Evolutionary conservation across 2,797 vertebrate species (phyloP), one percentile per base, ranked within the genome.

Genomic region (Schizopygopsis malacanthus): DNA sequence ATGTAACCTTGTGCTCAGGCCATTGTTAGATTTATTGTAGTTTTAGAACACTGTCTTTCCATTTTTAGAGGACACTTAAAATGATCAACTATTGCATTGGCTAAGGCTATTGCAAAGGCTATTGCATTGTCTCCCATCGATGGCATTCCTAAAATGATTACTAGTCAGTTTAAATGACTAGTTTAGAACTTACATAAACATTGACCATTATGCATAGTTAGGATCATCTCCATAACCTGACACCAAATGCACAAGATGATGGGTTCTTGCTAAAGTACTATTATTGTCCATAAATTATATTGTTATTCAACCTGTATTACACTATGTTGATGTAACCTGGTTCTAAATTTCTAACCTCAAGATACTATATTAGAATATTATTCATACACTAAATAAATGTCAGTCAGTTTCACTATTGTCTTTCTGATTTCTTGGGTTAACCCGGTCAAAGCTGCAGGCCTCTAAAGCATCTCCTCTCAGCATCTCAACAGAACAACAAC

Each of bases 401-500:
- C 33, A 33, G 41, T 41, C 39, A 41, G 41, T 41, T 41, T 41
- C 41, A 41, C 39, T 78, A 12, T 59, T 45, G 37, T 78, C 28
- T 59, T 78, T 43, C 13, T 69, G 37, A 69, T 65, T 37, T 69
- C 39, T 85, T 71, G 76, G 37, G 22, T 76, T 76, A 79, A 73
- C 78, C 73, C 71, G 52, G 59, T 65, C 59, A 88, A 79, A 61
- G 82, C 84, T 83, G 70, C 13, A 54, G 22, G 50, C 52, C 43
- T 65, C 20, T n/a, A 22, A 45, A 81, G 63, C 9, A 79, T 79
- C 79, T 73, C 50, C 37, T 85, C 65, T 54, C 45, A 52, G 41
- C 12, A 61, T 79, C 73, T 82, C 37, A 87, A 80, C 70, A 82
- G 82, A 86, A 76, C 79, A 85, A 87, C 41, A 71, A 16, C 13